Base-by-base conservation (phyloP, 2,113 vertebrate species). In the Chrysemys picta region DNA sequence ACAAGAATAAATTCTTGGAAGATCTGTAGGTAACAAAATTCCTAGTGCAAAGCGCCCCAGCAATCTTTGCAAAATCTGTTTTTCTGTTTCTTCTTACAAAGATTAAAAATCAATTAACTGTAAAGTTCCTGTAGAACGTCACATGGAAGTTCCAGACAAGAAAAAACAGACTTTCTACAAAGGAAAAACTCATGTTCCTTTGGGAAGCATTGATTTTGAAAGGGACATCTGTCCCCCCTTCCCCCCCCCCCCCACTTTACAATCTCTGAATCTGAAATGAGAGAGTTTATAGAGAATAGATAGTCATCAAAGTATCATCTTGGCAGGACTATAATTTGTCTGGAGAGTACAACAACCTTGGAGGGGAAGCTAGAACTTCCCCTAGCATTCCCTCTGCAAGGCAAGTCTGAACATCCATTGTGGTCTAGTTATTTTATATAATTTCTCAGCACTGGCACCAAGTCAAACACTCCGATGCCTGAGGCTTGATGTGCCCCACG, bases 251-350 rank as follows among this genome's bases (percentile, higher is more conserved):
- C 82, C 91, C 93, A 82, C 89, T 83, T 57, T 93, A 92, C 54
- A 95, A 94, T 84, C 80, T 89, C 54, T 82, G 82, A 90, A 94
- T 72, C 75, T 95, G 94, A 96, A 97, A 94, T 35, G 54, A 95
- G 59, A 91, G 91, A 80, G 94, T 93, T 92, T 90, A 91, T 69
- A 91, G 82, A 89, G 94, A 96, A 96, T 6, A 93, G 76, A 50
- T 17, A 92, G 59, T 79, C 82, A 85, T 82, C 62, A 88, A 52
- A 86, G 72, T 56, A 82, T 94, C 95, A 95, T 87, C 79, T 88
- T 96, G 94, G 89, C 92, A 62, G 93, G 76, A 52, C 80, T 35
- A 5, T 59, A 82, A 93, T 91, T 86, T 96, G 45, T 93, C 78
- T 89, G 86, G 91, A 94, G 85, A 93, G 1, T 4, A 91, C 75